Conservation (phyloP, 2,888 invertebrate genomes). For the Plebejus argus region DNA sequence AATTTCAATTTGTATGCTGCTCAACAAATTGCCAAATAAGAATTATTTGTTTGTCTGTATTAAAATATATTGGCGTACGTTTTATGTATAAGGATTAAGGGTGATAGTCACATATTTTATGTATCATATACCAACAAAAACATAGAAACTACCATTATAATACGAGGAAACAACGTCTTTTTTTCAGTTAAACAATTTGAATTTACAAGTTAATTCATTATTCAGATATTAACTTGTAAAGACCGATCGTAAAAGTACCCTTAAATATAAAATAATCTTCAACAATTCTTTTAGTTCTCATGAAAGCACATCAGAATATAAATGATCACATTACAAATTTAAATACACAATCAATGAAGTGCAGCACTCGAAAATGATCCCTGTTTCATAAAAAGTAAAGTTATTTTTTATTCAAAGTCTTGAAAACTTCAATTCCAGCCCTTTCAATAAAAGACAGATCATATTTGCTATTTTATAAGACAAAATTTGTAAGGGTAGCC, state of each 20-base stretch:
- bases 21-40: neutral
- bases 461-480: constrained; percentile 22
- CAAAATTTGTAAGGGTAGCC: constrained; percentile 25
- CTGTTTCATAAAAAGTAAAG: constrained; percentile 4
- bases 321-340: constrained; percentile 48
- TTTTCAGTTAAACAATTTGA: neutral
- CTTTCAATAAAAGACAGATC: constrained; percentile 22
- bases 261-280: constrained; percentile 50
- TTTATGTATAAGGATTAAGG: no score
- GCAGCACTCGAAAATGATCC: neutral
- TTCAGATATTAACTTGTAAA: constrained; percentile 11
- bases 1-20: neutral
- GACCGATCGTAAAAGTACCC: constrained; percentile 12
- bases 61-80: neutral
- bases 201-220: constrained; percentile 18
- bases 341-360: constrained; percentile 16
- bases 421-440: constrained; percentile 1
- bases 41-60: neutral
- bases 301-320: constrained; percentile 76
- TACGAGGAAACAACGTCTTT: neutral
- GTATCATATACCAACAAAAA: neutral
- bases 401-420: neutral
- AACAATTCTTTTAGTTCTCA: constrained; percentile 79
- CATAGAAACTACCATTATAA: neutral
- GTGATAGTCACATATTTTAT: neutral